Evolutionary conservation across 2,113 vertebrate genomes (phyloP).

Genomic region (Proteles cristata): DNA sequence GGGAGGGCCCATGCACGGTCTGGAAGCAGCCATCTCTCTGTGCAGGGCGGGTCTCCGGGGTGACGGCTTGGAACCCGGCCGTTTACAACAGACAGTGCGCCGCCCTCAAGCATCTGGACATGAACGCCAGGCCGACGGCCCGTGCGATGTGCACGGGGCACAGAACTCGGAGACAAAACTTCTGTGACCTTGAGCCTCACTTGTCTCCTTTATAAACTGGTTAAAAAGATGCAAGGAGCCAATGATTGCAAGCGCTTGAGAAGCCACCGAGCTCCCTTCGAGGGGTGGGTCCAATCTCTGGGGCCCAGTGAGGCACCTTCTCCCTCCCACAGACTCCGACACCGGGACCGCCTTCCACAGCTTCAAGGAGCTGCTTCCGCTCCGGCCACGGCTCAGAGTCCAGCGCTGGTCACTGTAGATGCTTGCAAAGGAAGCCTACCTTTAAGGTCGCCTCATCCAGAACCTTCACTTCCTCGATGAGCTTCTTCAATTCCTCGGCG

Average conservation of each 20-base stretch:
- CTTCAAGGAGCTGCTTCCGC: background rate
- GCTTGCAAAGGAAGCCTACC: conserved; percentile 81
- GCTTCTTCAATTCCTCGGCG: conserved; percentile 87
- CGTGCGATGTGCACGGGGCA: rapidly evolving
- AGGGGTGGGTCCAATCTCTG: background rate
- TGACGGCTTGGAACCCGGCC: too few relatives aligned
- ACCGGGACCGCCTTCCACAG: too few relatives aligned
- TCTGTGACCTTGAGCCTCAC: background rate
- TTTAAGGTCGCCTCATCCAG: conserved; percentile 92
- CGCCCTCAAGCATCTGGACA: rapidly evolving
- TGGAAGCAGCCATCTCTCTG: too few relatives aligned
- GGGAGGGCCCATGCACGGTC: background rate
- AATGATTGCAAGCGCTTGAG: rapidly evolving
- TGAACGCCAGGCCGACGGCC: rapidly evolving
- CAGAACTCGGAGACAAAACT: background rate
- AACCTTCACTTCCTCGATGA: conserved; percentile 93
- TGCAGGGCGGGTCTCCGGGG: too few relatives aligned
- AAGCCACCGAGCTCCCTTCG: background rate
- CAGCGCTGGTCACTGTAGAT: background rate
- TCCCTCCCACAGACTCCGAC: background rate
- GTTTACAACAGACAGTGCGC: rapidly evolving
- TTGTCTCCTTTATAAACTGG: background rate
- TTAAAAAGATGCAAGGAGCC: background rate
- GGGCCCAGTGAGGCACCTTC: rapidly evolving
- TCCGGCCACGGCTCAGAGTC: rapidly evolving